phyloP scores from a whole-genome alignment of 2,888 invertebrate species.

The Diarsia brunnea region DNA sequence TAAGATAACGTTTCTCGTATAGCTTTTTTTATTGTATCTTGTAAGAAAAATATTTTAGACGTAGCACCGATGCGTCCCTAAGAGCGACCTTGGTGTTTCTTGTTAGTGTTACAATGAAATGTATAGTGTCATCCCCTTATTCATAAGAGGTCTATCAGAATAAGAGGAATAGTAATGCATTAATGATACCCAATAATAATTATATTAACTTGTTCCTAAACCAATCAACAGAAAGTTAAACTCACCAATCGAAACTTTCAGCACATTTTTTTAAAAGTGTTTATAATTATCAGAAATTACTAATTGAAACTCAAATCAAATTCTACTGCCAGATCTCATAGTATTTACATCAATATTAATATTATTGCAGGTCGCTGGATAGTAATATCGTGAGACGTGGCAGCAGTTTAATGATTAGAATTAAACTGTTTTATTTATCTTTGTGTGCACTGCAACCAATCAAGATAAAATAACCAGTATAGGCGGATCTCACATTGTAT shows the following conservation, averaged over 20 bases:
- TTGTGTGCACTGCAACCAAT: too few species aligned
- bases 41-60: conserved; percentile 51
- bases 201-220: background rate
- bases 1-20: conserved; percentile 42
- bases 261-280: background rate
- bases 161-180: background rate
- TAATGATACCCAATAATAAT: background rate
- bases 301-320: background rate
- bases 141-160: conserved; percentile 20
- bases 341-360: conserved; percentile 23
- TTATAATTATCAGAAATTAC: too few species aligned
- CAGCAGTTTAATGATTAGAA: background rate
- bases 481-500: too few species aligned
- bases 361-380: conserved; percentile 27
- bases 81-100: conserved; percentile 39
- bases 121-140: conserved; percentile 41
- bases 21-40: conserved; percentile 63
- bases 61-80: conserved; percentile 48
- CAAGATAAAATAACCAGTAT: too few species aligned
- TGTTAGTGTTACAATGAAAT: conserved; percentile 45
- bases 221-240: background rate
- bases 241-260: background rate
- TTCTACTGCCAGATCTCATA: background rate
- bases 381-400: conserved; percentile 4
- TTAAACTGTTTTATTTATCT: too few species aligned